Evolutionary conservation across 92 coral and sea anemone genomes (phyloP).

Genomic region (Phymanthus crucifer): DNA sequence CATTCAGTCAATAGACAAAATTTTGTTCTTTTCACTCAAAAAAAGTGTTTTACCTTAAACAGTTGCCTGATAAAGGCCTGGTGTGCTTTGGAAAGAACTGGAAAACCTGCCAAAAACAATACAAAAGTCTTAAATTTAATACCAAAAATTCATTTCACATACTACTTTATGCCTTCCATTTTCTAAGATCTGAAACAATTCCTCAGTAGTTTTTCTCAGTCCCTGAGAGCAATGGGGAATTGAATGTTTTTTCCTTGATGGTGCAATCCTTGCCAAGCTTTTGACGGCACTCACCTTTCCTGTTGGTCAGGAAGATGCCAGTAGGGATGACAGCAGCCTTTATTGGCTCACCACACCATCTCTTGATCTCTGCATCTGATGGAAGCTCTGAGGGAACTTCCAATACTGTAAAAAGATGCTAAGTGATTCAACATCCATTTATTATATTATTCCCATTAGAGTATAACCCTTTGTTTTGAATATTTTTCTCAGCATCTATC

Average conservation of each 20-base stretch:
- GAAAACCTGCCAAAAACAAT: slow-evolving; percentile 60
- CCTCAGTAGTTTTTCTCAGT: not conserved
- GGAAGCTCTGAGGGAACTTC: slow-evolving; percentile 87
- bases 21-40: too few relatives aligned
- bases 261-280: not conserved
- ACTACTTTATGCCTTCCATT: too few relatives aligned
- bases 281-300: slow-evolving; percentile 63
- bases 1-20: too few relatives aligned
- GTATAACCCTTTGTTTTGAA: too few relatives aligned
- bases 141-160: not conserved
- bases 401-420: slow-evolving; percentile 53
- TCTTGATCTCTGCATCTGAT: slow-evolving; percentile 67
- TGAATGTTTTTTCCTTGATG: too few relatives aligned
- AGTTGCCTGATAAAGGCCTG: slow-evolving; percentile 81
- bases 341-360: slow-evolving; percentile 98
- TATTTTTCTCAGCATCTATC: too few relatives aligned
- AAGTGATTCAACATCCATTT: too few relatives aligned
- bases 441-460: too few relatives aligned
- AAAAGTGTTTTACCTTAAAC: slow-evolving; percentile 62
- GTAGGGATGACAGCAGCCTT: slow-evolving; percentile 89
- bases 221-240: too few relatives aligned
- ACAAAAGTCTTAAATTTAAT: not conserved
- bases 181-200: too few relatives aligned
- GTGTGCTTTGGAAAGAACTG: slow-evolving; percentile 89
- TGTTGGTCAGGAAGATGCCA: slow-evolving; percentile 84